Evolutionary conservation across 1,140 invertebrate genomes (phyloP).

Genomic region (Odontomachus brunneus): DNA sequence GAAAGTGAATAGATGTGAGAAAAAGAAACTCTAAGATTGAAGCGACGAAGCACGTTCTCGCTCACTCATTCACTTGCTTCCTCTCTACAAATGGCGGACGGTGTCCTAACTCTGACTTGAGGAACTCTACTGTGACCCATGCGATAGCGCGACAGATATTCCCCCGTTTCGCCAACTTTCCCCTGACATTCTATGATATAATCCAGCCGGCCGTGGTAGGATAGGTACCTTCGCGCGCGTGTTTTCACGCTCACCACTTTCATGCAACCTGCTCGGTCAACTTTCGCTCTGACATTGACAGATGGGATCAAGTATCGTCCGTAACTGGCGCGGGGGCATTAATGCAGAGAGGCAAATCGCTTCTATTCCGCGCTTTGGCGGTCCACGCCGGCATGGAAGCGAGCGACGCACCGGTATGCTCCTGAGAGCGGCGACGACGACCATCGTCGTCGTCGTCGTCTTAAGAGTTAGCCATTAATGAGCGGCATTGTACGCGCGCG

Average conservation of each 20-base stretch:
- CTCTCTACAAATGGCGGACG: too few species aligned
- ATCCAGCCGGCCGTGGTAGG: slow-evolving; percentile 14
- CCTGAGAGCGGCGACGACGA: background rate
- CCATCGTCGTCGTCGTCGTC: slow-evolving; percentile 9
- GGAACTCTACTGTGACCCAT: background rate
- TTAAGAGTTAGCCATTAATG: slow-evolving; percentile 33
- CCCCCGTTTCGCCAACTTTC: slow-evolving; percentile 50
- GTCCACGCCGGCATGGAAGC: background rate
- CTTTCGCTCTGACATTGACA: slow-evolving; percentile 57
- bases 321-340: slow-evolving; percentile 43
- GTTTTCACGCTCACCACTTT: slow-evolving; percentile 52
- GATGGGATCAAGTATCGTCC: slow-evolving; percentile 48
- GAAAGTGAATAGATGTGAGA: too few species aligned
- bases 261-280: slow-evolving; percentile 51
- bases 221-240: background rate
- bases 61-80: too few species aligned
- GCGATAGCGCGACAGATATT: slow-evolving; percentile 7
- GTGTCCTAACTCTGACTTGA: too few species aligned
- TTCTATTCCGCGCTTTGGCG: slow-evolving; percentile 44
- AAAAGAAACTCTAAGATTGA: too few species aligned
- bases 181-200: slow-evolving; percentile 46
- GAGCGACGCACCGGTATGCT: background rate
- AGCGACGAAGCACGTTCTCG: too few species aligned
- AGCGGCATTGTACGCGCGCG: slow-evolving; percentile 47
- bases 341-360: slow-evolving; percentile 52